These are phyloP conservation scores for Cryptomyrus ogoouensis DNA, from an alignment of 2,113 vertebrate genomes.

Conservation along the genomic window DNA sequence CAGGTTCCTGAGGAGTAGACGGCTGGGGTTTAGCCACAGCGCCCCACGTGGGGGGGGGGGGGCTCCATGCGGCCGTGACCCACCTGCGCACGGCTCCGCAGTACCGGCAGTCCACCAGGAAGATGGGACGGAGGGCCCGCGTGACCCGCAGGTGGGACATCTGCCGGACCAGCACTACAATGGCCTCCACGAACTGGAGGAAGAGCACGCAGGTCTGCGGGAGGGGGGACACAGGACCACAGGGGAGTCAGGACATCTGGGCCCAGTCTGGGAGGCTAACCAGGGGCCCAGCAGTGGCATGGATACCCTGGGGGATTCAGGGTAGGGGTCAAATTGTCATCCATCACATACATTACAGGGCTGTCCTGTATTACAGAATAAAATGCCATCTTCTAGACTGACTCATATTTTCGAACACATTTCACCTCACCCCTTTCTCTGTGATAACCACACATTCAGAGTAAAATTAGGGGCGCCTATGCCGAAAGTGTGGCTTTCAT, in stretches of 20 bases:
- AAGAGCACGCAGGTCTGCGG: conserved; percentile 78
- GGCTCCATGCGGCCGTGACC: neutral
- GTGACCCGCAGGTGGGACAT: conserved; percentile 90
- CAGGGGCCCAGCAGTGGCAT: neutral
- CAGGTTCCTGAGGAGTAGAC: conserved; percentile 71
- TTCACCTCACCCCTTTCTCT: neutral
- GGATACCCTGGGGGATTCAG: neutral
- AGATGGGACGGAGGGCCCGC: conserved; percentile 89
- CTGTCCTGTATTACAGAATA: neutral
- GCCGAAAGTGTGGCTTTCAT: neutral
- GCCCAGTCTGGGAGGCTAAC: neutral
- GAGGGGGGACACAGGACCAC: neutral
- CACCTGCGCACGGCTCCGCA: conserved; percentile 91
- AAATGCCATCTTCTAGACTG: neutral
- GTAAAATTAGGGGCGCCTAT: neutral
- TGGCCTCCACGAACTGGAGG: conserved; percentile 90
- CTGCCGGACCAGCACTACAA: conserved; percentile 89
- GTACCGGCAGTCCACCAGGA: conserved; percentile 94
- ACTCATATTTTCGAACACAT: neutral
- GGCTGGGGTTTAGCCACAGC: neutral
- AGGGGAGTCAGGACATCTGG: neutral
- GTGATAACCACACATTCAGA: neutral
- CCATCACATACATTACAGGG: neutral
- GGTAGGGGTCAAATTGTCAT: neutral
- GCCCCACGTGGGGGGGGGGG: too few relatives aligned